These are phyloP conservation scores for Amphipoea oculea DNA, from an alignment of 2,888 invertebrate genomes.

Conservation along the genomic window DNA sequence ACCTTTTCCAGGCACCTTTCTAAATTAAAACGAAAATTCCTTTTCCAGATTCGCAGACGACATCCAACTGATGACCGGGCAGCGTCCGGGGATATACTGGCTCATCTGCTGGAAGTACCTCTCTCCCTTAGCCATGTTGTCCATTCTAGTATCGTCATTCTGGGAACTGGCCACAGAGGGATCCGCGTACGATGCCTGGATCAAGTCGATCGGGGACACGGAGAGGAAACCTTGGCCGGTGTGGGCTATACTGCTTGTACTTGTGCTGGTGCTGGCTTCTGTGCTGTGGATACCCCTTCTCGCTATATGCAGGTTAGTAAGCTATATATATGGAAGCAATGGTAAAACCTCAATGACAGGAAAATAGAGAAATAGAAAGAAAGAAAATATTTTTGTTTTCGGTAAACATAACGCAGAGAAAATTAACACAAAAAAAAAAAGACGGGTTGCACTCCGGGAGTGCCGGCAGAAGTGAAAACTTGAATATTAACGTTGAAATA, in stretches of 20 bases:
- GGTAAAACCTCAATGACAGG: neutral
- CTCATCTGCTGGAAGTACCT: constrained; percentile 98
- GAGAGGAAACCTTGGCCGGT: constrained; percentile 95
- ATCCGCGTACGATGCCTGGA: constrained; percentile 96
- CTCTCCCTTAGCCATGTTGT: constrained; percentile 96
- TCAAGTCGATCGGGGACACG: constrained; percentile 93
- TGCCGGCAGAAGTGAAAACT: no score
- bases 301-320: constrained; percentile 93
- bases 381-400: no score
- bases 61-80: constrained; percentile 98
- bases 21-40: neutral
- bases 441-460: no score
- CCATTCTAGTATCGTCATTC: constrained; percentile 95
- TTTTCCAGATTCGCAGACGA: constrained; percentile 96
- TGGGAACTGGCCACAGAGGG: constrained; percentile 95
- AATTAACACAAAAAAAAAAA: no score
- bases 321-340: no score
- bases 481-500: no score
- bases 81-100: constrained; percentile 97
- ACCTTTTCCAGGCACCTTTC: neutral
- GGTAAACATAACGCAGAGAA: no score
- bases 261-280: constrained; percentile 94
- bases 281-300: constrained; percentile 97
- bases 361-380: no score
- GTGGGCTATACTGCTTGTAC: constrained; percentile 95